Evolutionary conservation across 1,140 invertebrate genomes (phyloP), one percentile per base, ranked within the genome.

Genomic region (Cryptotermes secundus): DNA sequence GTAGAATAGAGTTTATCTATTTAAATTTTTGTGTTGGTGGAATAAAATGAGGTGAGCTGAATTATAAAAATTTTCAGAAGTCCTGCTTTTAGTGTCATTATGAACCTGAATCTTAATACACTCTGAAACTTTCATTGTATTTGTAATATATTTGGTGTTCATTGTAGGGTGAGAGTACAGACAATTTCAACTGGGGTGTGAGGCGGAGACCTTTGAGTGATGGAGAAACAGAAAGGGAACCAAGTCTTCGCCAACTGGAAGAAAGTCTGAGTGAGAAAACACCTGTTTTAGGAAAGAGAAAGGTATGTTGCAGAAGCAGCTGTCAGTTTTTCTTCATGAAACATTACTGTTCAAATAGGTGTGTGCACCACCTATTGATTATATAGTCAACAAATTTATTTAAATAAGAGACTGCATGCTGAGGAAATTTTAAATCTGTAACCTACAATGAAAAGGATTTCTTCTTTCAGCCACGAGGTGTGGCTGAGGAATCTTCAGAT

Each of bases 101-200:
- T 9, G 38, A 42, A 42, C 38, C 38, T 3, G 9, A 10, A 14
- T 42, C 16, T 12, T 42, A 14, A 12, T 42, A 10, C 38, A 38
- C 38, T 38, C 38, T 38, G 38, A 12, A 38, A 38, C 38, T 38
- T 4, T 6, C 4, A 38, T 6, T 38, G 38, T n/a, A 12, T 38
- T 16, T 19, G 19, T 19, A 12, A 49, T 19, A 19, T 49, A 19
- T 16, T 19, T 49, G 45, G 45, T 49, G 45, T 49, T 14, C 59
- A 26, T 88, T 89, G 65, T 85, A 95, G 93, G 98, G 97, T 84
- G 97, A 99, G 88, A 97, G 96, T 86, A 97, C 97, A 4, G 97
- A 98, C 89, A 98, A 98, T 89, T 99, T 99, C 89, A 99, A 99
- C 88, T 99, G 97, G 97, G 97, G 98, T 83, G 97, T 98, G 4